These are phyloP conservation scores for Pterocles burchelli DNA, from an alignment of 2,113 vertebrate genomes.

Conservation along the genomic window DNA sequence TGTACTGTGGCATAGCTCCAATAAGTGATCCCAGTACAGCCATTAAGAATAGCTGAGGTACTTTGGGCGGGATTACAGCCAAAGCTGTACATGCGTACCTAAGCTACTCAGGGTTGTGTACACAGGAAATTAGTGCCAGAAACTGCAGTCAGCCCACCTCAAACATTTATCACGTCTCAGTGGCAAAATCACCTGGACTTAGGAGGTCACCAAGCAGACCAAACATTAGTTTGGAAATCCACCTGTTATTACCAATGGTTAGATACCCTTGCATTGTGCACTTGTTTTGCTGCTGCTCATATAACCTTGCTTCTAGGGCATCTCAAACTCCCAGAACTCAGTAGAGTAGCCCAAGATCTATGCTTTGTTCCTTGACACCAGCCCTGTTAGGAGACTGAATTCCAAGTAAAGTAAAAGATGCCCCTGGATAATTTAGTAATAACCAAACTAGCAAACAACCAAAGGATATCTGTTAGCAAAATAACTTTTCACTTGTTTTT, in stretches of 20 bases:
- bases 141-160: not conserved
- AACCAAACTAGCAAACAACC: not conserved
- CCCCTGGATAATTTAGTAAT: not conserved
- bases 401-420: not conserved
- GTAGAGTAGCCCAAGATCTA: not conserved
- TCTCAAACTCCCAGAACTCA: not conserved
- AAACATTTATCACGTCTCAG: not conserved
- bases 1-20: constrained; percentile 17
- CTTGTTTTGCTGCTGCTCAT: not conserved
- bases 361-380: not conserved
- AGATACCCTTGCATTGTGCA: not conserved
- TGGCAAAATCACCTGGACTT: rapidly evolving
- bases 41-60: not conserved
- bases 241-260: not conserved
- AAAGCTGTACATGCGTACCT: not conserved
- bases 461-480: not conserved
- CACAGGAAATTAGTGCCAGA: not conserved
- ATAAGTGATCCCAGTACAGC: not conserved
- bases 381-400: not conserved
- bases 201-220: not conserved
- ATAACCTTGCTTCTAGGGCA: not conserved
- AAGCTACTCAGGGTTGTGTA: not conserved
- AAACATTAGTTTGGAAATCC: not conserved
- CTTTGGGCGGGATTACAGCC: not conserved
- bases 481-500: not conserved